Conservation (phyloP, 2,113 vertebrate genomes). For the Uropsilus gracilis region DNA sequence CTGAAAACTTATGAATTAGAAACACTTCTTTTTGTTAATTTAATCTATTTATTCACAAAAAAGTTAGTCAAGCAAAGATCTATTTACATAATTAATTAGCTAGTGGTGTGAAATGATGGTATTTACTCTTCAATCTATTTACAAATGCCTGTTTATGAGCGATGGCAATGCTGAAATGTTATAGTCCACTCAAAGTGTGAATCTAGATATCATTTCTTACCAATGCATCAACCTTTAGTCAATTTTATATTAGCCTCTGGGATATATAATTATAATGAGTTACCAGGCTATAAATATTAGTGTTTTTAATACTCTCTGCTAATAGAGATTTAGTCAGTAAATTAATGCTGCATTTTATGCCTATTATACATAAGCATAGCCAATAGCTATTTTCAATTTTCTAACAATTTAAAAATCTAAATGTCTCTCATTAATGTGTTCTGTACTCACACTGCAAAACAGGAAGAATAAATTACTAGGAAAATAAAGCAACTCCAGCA, state of each 20-base stretch:
- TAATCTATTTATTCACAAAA: conserved; percentile 53
- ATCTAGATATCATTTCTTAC: background rate
- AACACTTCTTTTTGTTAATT: conserved; percentile 48
- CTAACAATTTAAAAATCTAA: conserved; percentile 34
- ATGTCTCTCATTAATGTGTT: background rate
- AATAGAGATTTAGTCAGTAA: conserved; percentile 59
- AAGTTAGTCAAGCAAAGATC: background rate
- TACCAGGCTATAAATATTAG: conserved; percentile 44
- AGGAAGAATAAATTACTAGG: background rate
- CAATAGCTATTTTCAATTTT: conserved; percentile 19
- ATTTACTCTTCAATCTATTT: conserved; percentile 21
- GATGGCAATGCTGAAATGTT: background rate
- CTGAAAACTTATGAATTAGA: background rate
- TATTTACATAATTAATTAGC: conserved; percentile 46
- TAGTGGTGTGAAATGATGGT: conserved; percentile 52
- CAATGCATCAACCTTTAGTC: conserved; percentile 9
- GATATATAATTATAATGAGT: conserved; percentile 31
- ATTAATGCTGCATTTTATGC: conserved; percentile 55
- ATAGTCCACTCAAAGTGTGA: background rate
- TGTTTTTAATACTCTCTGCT: conserved; percentile 52
- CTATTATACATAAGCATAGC: conserved; percentile 26
- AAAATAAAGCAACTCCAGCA: background rate
- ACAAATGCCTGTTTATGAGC: conserved; percentile 36
- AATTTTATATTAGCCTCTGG: conserved; percentile 38
- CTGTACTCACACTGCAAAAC: background rate